A percentile compares a stretch with the other conserved stretches of the same genome.
phyloP scores from a whole-genome alignment of 92 coral and sea anemone genomes.

The Heliopora coerulea region DNA sequence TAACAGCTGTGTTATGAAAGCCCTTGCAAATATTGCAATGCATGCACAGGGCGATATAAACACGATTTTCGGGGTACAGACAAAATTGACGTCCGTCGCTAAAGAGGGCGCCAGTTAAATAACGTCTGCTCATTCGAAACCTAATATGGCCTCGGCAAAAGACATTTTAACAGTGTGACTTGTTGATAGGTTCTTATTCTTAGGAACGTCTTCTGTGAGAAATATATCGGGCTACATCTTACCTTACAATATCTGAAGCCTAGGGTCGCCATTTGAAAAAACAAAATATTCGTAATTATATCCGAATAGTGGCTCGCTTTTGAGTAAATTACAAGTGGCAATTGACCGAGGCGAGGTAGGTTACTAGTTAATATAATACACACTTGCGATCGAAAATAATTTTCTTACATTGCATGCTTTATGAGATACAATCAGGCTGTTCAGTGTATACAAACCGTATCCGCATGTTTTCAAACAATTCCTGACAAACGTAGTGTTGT shows the following conservation, averaged over 20 bases:
- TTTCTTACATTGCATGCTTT: neutral
- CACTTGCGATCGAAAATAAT: neutral
- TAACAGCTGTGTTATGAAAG: conserved; percentile 44
- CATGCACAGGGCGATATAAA: conserved; percentile 15
- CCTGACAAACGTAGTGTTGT: too few species aligned
- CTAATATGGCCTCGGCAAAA: conserved; percentile 38
- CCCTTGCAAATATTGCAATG: conserved; percentile 23
- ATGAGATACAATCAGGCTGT: conserved; percentile 13
- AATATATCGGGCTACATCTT: conserved; percentile 19
- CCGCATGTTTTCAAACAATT: conserved; percentile 14
- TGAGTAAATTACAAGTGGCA: conserved; percentile 8
- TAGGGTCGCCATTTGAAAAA: conserved; percentile 25
- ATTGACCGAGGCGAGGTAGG: conserved; percentile 12
- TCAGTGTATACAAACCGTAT: neutral
- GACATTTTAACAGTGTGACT: conserved; percentile 48
- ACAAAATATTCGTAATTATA: conserved; percentile 35
- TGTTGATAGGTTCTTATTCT: conserved; percentile 46
- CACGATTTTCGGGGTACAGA: conserved; percentile 33
- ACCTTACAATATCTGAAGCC: conserved; percentile 21
- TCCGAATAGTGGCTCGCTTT: neutral
- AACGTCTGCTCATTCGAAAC: conserved; percentile 42
- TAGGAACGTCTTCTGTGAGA: conserved; percentile 37
- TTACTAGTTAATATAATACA: neutral
- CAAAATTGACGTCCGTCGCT: conserved; percentile 49
- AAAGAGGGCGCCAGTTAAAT: conserved; percentile 40